These are phyloP conservation scores for Beroe ovata DNA, from an alignment of 37 sponge, comb jelly and placozoan species.

Conservation along the genomic window DNA sequence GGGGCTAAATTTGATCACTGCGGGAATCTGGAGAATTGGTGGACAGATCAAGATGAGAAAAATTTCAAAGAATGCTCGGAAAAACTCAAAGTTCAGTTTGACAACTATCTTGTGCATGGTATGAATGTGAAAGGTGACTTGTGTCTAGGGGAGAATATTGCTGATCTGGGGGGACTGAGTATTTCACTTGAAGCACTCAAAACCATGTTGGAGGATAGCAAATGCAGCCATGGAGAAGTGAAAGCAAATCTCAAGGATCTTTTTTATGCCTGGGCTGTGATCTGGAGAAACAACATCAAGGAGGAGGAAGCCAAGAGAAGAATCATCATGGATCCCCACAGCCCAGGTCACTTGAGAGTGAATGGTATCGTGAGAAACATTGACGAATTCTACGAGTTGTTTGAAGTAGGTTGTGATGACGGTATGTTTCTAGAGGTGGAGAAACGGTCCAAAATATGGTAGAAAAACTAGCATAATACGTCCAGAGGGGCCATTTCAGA, in stretches of 20 bases:
- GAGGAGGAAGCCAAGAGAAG: slow-evolving; percentile 38
- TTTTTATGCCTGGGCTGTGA: slow-evolving; percentile 29
- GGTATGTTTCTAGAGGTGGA: slow-evolving; percentile 10
- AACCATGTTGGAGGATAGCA: not conserved
- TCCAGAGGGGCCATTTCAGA: too few relatives aligned
- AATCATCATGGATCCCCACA: slow-evolving; percentile 65
- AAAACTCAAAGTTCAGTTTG: slow-evolving; percentile 37
- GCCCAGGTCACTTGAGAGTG: slow-evolving; percentile 32
- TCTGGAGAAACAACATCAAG: slow-evolving; percentile 60
- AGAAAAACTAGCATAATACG: too few relatives aligned
- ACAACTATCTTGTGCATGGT: slow-evolving; percentile 8
- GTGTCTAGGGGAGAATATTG: slow-evolving; percentile 67
- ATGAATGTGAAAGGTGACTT: slow-evolving; percentile 65
- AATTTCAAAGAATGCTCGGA: slow-evolving; percentile 60
- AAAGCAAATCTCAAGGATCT: not conserved
- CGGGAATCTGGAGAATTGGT: slow-evolving; percentile 56
- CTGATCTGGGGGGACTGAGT: slow-evolving; percentile 65
- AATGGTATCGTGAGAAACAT: slow-evolving; percentile 48
- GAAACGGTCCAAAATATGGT: slow-evolving; percentile 51
- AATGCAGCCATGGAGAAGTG: not conserved
- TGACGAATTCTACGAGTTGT: slow-evolving; percentile 49
- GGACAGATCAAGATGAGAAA: slow-evolving; percentile 65
- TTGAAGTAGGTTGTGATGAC: slow-evolving; percentile 2
- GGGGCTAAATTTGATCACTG: slow-evolving; percentile 55
- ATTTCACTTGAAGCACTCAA: slow-evolving; percentile 47